Percentiles rank a stretch among this genome's conserved stretches.
Conservation (phyloP, 2,797 vertebrate species). For the Neomorphus geoffroyi region DNA sequence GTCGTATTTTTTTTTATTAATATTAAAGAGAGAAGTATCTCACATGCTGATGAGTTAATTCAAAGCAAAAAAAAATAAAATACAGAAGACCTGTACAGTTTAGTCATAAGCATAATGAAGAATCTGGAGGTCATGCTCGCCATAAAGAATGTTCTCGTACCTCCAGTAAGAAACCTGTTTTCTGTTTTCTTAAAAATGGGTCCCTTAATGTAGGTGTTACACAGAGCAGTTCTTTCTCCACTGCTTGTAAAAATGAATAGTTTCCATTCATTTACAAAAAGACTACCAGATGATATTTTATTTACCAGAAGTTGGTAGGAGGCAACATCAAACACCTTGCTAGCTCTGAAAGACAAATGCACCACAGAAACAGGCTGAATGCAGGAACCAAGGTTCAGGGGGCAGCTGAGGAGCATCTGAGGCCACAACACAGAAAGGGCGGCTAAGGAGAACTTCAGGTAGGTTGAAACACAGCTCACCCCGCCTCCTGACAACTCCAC, state of each 20-base stretch:
- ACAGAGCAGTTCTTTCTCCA: not conserved
- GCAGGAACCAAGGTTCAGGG: not conserved
- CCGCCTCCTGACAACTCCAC: not conserved
- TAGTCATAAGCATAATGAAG: not conserved
- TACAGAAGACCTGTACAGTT: not conserved
- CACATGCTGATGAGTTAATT: not conserved
- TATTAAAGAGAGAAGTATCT: not conserved
- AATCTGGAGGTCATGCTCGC: constrained; percentile 4
- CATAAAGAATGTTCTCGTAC: constrained; percentile 35
- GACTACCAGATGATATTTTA: constrained; percentile 16
- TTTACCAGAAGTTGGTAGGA: constrained; percentile 46
- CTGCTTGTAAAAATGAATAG: not conserved
- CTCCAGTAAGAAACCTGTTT: constrained; percentile 42
- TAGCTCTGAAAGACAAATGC: constrained; percentile 24
- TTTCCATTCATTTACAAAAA: constrained; percentile 40
- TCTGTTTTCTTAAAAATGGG: constrained; percentile 45
- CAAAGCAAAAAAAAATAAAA: not conserved
- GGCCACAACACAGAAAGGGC: rapidly evolving
- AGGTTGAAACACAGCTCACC: not conserved
- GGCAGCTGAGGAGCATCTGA: not conserved
- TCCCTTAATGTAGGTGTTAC: not conserved
- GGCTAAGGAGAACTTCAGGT: not conserved
- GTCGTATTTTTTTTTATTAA: not conserved
- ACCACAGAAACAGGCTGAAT: not conserved
- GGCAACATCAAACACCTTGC: constrained; percentile 29